A percentile compares a stretch with the other conserved stretches of the same genome.
Evolutionary conservation across 2,888 invertebrate species (phyloP).

Genomic region (Plemyria rubiginata): DNA sequence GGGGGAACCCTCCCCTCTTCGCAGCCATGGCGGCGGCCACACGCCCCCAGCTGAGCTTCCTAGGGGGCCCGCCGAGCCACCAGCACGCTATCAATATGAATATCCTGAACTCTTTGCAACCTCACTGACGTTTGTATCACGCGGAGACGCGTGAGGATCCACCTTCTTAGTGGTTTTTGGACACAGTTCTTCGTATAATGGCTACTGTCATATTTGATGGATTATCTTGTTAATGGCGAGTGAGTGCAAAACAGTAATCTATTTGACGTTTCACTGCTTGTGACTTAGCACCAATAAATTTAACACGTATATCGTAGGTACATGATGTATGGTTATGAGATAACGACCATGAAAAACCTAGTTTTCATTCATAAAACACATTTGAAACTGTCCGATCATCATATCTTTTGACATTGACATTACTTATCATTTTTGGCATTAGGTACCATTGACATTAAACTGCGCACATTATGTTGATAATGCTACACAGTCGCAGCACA

Average conservation of each 20-base stretch:
- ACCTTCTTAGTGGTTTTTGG: conserved; percentile 58
- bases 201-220: not conserved
- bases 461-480: no score
- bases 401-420: no score
- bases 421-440: no score
- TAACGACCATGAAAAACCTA: no score
- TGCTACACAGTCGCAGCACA: no score
- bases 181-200: conserved; percentile 21
- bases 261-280: no score
- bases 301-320: no score
- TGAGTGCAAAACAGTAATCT: not conserved
- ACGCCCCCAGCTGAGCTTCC: conserved; percentile 85
- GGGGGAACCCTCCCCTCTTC: conserved; percentile 87
- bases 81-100: conserved; percentile 85
- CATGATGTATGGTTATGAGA: no score
- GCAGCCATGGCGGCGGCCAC: conserved; percentile 88
- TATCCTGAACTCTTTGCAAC: conserved; percentile 83
- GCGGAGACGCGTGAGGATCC: conserved; percentile 68
- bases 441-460: no score
- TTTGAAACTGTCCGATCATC: no score
- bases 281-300: no score
- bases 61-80: conserved; percentile 83
- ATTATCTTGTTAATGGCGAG: not conserved
- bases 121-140: conserved; percentile 82
- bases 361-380: no score